Base-by-base conservation (phyloP, 2,113 vertebrate genomes). In the Atlantisia rogersi region DNA sequence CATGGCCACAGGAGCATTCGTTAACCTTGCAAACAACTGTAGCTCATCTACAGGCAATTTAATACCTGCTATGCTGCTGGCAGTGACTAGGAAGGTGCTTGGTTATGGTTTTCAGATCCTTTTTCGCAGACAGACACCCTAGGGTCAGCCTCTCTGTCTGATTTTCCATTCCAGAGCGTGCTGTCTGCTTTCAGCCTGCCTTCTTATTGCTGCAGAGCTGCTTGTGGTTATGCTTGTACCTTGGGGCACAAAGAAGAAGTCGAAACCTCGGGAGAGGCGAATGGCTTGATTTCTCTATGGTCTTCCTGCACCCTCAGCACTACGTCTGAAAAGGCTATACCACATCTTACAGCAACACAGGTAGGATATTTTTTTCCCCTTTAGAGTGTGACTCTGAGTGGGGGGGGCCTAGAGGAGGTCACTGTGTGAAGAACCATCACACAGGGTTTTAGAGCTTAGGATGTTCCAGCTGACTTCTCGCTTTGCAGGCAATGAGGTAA, bases 331-430 rank as follows among this genome's bases (percentile, higher is more conserved):
- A 28, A 46, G 44, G 63, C 48, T 81, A 5, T 52, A 2, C 4
- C 15, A 9, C 1, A 0, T 6, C 4, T 11, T 3, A 10, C 21
- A 26, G 28, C 1, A 5, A 15, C 24, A 31, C 60, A 28, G 29
- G 32, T 10, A 16, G 50, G 53, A 15, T 20, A 46, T 37, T 14
- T 55, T 31, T 20, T 8, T 8, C 1, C 10, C 56, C 40, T 22
- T 16, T 58, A 31, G 12, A 68, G 20, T 4, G 28, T 56, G 29
- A 12, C 40, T 64, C 46, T 40, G 35, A 28, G 62, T 5, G 1
- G 52, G 53, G 58, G 67, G 44, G 63, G 9, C 55, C 44, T n/a
- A 50, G 46, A 52, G 50, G 53, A 65, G 32, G 19, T 22, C 0
- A 1, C 11, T 0, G 10, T 2, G 24, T 1, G 2, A 58, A 52